Conservation (phyloP, 2,113 vertebrate species). For the Cololabis saira region DNA sequence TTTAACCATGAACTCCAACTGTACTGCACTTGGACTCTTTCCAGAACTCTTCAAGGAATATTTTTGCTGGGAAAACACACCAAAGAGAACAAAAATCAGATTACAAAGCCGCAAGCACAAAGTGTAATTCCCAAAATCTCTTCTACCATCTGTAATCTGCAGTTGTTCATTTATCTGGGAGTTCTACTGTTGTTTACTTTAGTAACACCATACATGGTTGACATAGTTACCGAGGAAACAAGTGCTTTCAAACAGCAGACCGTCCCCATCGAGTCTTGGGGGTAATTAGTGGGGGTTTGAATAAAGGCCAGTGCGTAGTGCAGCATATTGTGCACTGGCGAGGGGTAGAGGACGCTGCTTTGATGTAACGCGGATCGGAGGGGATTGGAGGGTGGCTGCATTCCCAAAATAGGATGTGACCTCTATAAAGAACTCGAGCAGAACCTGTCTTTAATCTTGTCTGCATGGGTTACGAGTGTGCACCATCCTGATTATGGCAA, state of each 20-base stretch:
- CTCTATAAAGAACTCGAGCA: slow-evolving; percentile 28
- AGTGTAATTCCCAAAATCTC: slow-evolving; percentile 47
- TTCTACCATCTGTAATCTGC: slow-evolving; percentile 33
- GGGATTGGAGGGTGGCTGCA: slow-evolving; percentile 35
- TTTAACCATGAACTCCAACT: slow-evolving; percentile 25
- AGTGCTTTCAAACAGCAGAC: slow-evolving; percentile 14
- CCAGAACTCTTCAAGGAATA: slow-evolving; percentile 34
- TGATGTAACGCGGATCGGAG: slow-evolving; percentile 53
- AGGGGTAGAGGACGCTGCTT: slow-evolving; percentile 43
- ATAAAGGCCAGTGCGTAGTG: slow-evolving; percentile 37
- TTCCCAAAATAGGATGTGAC: slow-evolving; percentile 59
- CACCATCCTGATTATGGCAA: slow-evolving; percentile 33
- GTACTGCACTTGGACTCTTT: slow-evolving; percentile 37
- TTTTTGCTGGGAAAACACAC: slow-evolving; percentile 13
- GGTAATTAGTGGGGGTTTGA: slow-evolving; percentile 62
- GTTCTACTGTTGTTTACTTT: slow-evolving; percentile 24
- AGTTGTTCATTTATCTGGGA: slow-evolving; percentile 11
- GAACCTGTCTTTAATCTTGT: slow-evolving; percentile 44
- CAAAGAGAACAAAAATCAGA: slow-evolving; percentile 29
- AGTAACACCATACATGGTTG: slow-evolving; percentile 31
- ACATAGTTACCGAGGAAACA: slow-evolving; percentile 63
- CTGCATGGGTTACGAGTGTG: slow-evolving; percentile 18
- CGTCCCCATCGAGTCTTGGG: slow-evolving; percentile 31
- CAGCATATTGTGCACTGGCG: slow-evolving; percentile 30
- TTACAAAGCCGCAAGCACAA: slow-evolving; percentile 12